phyloP scores from a whole-genome alignment of 2,113 vertebrate species.

The Cottus gobio region DNA sequence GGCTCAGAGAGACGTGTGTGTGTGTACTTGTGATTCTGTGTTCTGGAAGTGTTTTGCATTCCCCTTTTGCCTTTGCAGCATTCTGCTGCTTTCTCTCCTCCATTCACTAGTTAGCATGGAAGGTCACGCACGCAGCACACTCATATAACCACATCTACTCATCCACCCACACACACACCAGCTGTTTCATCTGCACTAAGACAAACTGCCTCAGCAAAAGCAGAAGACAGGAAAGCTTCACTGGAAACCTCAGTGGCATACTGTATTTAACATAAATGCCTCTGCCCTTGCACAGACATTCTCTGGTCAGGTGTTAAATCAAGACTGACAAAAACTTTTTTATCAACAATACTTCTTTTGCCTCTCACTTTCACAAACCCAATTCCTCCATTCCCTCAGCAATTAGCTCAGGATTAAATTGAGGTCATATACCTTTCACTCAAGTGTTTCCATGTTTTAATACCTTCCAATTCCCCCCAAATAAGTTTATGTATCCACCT shows the following conservation, averaged over 20 bases:
- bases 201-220: conserved; percentile 31
- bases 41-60: conserved; percentile 22
- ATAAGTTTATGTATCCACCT: conserved; percentile 44
- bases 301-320: conserved; percentile 11
- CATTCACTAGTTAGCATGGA: conserved; percentile 49
- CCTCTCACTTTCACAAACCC: background rate
- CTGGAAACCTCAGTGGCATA: conserved; percentile 19
- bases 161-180: conserved; percentile 31
- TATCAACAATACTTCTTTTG: conserved; percentile 12
- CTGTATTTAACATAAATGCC: conserved; percentile 30
- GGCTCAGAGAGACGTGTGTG: conserved; percentile 4
- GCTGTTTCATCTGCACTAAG: conserved; percentile 40
- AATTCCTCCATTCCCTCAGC: conserved; percentile 56
- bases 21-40: conserved; percentile 10
- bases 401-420: conserved; percentile 76
- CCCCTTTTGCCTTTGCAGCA: conserved; percentile 41
- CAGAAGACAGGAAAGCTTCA: conserved; percentile 14
- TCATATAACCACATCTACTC: conserved; percentile 37
- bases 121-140: conserved; percentile 54
- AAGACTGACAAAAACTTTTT: conserved; percentile 16
- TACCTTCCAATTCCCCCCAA: conserved; percentile 57
- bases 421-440: conserved; percentile 68
- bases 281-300: conserved; percentile 10
- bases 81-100: conserved; percentile 35
- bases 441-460: conserved; percentile 56